phyloP scores from a whole-genome alignment of 2,888 invertebrate species.

The Tachina lurida region DNA sequence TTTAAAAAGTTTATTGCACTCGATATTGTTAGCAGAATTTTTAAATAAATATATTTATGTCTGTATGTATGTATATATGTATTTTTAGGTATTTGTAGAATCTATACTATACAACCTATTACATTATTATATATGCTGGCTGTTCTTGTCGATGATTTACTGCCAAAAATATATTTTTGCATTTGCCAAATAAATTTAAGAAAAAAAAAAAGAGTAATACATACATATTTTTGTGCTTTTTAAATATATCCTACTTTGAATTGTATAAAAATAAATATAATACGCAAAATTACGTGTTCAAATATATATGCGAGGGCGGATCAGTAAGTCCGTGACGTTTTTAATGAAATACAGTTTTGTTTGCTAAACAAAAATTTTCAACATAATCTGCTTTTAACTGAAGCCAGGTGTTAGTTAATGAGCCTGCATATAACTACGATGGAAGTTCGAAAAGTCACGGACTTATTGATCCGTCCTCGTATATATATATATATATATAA shows the following conservation, averaged over 20 bases:
- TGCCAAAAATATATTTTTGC: slow-evolving; percentile 62
- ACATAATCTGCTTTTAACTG: too few relatives aligned
- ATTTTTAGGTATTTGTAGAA: slow-evolving; percentile 41
- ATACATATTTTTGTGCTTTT: background rate
- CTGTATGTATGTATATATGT: slow-evolving; percentile 16
- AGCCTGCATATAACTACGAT: too few relatives aligned
- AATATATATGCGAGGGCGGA: slow-evolving; percentile 30
- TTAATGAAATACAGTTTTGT: too few relatives aligned
- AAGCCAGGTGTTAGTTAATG: too few relatives aligned
- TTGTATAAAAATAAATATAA: background rate
- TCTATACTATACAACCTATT: background rate
- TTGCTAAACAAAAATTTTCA: too few relatives aligned
- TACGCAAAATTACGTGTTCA: slow-evolving; percentile 47
- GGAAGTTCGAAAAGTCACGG: too few relatives aligned
- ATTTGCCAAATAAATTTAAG: slow-evolving; percentile 41
- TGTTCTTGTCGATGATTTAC: slow-evolving; percentile 45
- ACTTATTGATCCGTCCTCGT: too few relatives aligned
- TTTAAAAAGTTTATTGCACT: slow-evolving; percentile 59
- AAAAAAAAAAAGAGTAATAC: background rate
- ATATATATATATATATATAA: background rate
- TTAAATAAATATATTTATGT: background rate
- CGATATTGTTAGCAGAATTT: slow-evolving; percentile 1
- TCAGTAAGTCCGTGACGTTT: too few relatives aligned
- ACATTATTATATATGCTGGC: background rate
- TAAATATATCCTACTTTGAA: slow-evolving; percentile 39